These are phyloP conservation scores for Eunapius fragilis DNA, from an alignment of 37 sponge, comb jelly and placozoan species.

Conservation along the genomic window DNA sequence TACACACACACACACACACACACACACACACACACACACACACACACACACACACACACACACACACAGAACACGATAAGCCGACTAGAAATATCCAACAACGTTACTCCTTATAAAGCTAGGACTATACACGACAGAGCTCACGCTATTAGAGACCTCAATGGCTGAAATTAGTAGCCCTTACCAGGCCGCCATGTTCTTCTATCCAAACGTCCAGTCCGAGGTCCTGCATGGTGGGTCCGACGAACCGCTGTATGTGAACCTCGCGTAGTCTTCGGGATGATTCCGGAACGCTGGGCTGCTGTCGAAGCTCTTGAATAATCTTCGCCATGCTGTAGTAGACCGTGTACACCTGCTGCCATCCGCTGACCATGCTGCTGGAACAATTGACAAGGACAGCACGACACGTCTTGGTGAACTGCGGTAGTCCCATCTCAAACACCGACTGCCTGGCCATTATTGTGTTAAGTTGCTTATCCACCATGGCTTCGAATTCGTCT, in stretches of 20 bases:
- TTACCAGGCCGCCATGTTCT: slow-evolving; percentile 34
- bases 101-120: too few species aligned
- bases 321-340: background rate
- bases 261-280: background rate
- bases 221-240: slow-evolving; percentile 5
- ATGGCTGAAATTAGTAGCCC: background rate
- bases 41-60: background rate
- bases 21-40: background rate
- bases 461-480: background rate
- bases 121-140: background rate
- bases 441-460: background rate
- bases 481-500: slow-evolving; percentile 6
- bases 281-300: background rate
- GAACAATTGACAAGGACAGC: background rate
- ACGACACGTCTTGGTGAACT: background rate
- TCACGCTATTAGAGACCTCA: too few species aligned
- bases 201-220: slow-evolving; percentile 11
- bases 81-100: too few species aligned
- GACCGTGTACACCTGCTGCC: slow-evolving; percentile 3
- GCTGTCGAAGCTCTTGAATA: background rate
- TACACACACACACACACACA: background rate
- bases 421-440: background rate
- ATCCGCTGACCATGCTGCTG: background rate
- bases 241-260: background rate
- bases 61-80: background rate